Conservation (phyloP, 2,797 vertebrate species). For the Cyclopterus lumpus region DNA sequence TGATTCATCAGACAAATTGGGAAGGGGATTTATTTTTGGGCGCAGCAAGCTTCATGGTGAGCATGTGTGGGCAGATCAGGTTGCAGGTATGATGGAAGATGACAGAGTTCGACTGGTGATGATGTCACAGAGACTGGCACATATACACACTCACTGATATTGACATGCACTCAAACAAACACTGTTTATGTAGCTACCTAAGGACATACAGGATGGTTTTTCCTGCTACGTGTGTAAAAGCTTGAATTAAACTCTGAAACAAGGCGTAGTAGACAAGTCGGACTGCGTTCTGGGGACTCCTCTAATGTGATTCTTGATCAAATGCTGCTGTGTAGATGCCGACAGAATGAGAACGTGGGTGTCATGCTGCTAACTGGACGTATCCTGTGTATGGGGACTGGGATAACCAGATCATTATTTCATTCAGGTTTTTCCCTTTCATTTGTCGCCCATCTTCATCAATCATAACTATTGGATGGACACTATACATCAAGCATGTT, state of each 20-base stretch:
- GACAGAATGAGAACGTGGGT: neutral
- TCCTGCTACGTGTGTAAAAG: no score
- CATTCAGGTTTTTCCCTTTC: no score
- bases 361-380: neutral
- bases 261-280: no score
- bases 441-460: no score
- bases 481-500: neutral
- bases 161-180: neutral
- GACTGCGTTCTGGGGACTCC: no score
- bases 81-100: constrained; percentile 16
- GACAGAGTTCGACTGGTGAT: constrained; percentile 1
- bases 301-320: no score
- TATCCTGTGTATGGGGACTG: neutral
- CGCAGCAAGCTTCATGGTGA: neutral
- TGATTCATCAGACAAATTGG: constrained; percentile 27
- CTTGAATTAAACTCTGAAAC: no score
- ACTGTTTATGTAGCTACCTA: neutral
- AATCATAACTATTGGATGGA: neutral
- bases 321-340: neutral
- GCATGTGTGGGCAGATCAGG: constrained; percentile 10
- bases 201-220: neutral
- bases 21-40: constrained; percentile 27
- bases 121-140: constrained; percentile 17
- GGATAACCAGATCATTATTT: no score
- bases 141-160: neutral